Percentiles rank a stretch among this genome's conserved stretches.
These are phyloP conservation scores for Drymonia ruficornis DNA, from an alignment of 2,888 invertebrate genomes.

Conservation along the genomic window DNA sequence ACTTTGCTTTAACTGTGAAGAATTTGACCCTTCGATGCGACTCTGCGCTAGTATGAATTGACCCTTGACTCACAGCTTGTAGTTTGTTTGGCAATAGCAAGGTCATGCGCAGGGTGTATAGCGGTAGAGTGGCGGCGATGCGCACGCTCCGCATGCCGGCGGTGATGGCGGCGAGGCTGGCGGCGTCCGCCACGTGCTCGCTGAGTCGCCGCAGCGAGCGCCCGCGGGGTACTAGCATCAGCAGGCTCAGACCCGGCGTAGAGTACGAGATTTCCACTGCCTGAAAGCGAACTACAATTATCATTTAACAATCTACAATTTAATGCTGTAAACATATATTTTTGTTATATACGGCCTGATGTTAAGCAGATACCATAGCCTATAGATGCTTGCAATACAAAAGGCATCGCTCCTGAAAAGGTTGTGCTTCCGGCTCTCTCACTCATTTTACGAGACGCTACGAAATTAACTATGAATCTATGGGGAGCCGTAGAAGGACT, in stretches of 20 bases:
- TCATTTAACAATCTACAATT: slow-evolving; percentile 4
- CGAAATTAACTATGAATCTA: too few species aligned
- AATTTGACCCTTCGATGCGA: too few species aligned
- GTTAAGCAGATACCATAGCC: too few species aligned
- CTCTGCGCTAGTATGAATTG: too few species aligned
- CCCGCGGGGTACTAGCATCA: slow-evolving; percentile 66
- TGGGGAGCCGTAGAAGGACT: too few species aligned
- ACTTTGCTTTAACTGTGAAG: too few species aligned
- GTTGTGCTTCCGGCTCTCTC: too few species aligned
- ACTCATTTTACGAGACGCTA: too few species aligned
- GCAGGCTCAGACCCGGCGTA: slow-evolving; percentile 62
- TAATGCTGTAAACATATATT: too few species aligned
- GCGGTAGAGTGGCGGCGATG: slow-evolving; percentile 66
- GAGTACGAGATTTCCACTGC: slow-evolving; percentile 73
- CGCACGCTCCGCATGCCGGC: slow-evolving; percentile 53
- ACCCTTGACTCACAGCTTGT: slow-evolving; percentile 59
- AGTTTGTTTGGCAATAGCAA: slow-evolving; percentile 73
- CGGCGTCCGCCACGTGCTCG: slow-evolving; percentile 34
- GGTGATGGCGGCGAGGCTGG: slow-evolving; percentile 46
- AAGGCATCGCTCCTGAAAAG: too few species aligned
- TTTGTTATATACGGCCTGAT: too few species aligned
- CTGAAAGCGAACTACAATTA: slow-evolving; percentile 44
- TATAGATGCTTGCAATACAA: too few species aligned
- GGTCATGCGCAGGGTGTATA: slow-evolving; percentile 77
- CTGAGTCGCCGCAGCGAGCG: slow-evolving; percentile 54